Base-by-base conservation (phyloP, 1,140 invertebrate species). In the Laupala kohalensis region DNA sequence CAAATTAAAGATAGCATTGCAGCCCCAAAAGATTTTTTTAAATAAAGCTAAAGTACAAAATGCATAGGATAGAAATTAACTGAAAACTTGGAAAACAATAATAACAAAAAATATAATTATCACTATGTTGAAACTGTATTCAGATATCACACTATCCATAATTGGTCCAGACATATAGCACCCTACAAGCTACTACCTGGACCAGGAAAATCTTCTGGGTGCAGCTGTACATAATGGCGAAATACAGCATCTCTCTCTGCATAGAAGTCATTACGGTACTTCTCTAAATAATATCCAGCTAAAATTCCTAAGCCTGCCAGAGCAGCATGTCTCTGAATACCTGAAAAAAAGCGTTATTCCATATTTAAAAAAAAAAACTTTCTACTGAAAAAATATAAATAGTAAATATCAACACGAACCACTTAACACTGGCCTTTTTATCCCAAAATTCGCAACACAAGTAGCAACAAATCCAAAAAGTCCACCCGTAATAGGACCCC, bases 201-300 rank as follows among this genome's bases (percentile, higher is more conserved):
- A 5, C 77, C 76, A 73, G 85, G 83, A 76, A 91, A 91, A 78
- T 89, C 87, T 75, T 90, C 89, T 28, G 89, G 88, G 79, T 91
- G 89, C 67, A 84, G 80, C 75, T 84, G 82, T 73, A 91, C 83
- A 75, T 91, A 91, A 79, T 90, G 87, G 73, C 87, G 82, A 4
- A 86, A 77, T 19, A 87, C 81, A 5, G 88, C 87, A 81, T 90
- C 88, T 75, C 84, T 86, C 78, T 87, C 87, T 15, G 84, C 85
- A 71, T 79, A 74, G 75, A 83, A 83, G 4, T 79, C 77, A 23
- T 80, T 74, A 64, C 83, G 80, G 4, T 28, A 28, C 26, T 67
- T 25, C 13, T 67, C 67, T 28, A 67, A 0, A 19, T 27, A n/a
- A 28, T 67, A 28, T 28, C 67, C 67, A 12, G 26, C 67, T 27